Percentiles rank a stretch among this genome's conserved stretches.
phyloP scores from a whole-genome alignment of 2,113 vertebrate species.

The Panthera leo region DNA sequence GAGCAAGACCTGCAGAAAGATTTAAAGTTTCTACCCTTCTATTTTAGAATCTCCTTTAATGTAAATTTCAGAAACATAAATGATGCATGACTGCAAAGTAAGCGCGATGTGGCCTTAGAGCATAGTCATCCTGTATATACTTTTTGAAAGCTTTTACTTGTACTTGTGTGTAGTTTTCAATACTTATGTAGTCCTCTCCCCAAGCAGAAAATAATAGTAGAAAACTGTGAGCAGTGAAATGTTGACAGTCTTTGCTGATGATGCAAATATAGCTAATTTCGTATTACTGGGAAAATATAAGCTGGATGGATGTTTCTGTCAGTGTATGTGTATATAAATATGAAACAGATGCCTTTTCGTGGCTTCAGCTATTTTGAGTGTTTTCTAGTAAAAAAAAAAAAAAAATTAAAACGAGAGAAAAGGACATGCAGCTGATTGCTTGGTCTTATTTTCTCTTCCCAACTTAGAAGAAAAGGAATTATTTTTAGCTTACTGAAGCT shows the following conservation, averaged over 20 bases:
- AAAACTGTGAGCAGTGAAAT: neutral
- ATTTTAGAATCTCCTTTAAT: neutral
- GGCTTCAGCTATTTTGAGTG: constrained; percentile 47
- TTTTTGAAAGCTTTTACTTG: constrained; percentile 12
- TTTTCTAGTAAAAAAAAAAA: constrained; percentile 59
- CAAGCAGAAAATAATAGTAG: neutral
- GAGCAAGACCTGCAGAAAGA: neutral
- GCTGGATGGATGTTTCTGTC: neutral
- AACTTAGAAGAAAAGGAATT: constrained; percentile 64
- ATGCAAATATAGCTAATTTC: constrained; percentile 22
- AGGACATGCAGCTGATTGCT: constrained; percentile 45
- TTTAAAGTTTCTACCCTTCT: neutral
- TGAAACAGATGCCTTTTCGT: constrained; percentile 53
- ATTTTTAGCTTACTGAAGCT: constrained; percentile 69
- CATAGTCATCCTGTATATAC: neutral
- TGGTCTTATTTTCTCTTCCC: constrained; percentile 52
- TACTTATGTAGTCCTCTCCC: neutral
- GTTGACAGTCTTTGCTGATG: constrained; percentile 34
- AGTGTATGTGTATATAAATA: neutral
- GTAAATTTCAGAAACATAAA: constrained; percentile 17
- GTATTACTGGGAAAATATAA: neutral
- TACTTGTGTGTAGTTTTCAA: constrained; percentile 35
- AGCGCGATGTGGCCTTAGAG: neutral
- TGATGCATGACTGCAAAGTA: neutral
- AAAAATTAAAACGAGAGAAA: constrained; percentile 16